Conservation (phyloP, 2,797 vertebrate species). For the Acanthornis magna region DNA sequence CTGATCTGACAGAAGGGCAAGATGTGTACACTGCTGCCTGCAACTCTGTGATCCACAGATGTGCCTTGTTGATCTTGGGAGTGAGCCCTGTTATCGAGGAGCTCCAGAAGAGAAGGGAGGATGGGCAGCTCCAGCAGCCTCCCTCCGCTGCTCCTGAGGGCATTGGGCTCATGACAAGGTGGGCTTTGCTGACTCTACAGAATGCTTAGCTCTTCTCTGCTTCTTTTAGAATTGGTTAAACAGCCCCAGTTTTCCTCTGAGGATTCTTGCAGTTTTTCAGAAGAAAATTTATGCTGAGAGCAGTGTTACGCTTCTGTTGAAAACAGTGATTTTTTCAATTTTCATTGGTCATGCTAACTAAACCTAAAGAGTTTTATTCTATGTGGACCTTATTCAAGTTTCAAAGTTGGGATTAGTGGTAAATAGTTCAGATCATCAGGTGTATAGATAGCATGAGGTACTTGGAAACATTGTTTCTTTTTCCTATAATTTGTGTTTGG, state of each 20-base stretch:
- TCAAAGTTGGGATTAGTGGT: background rate
- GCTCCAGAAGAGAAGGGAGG: slow-evolving; percentile 82
- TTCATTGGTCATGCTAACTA: background rate
- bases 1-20: slow-evolving; percentile 87
- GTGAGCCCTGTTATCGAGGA: slow-evolving; percentile 89
- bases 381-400: background rate
- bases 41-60: slow-evolving; percentile 96
- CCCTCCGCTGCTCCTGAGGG: slow-evolving; percentile 80
- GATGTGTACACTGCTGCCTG: slow-evolving; percentile 96
- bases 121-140: slow-evolving; percentile 76
- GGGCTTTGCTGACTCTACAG: background rate
- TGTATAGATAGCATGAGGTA: background rate
- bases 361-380: background rate
- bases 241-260: background rate
- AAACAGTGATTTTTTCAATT: background rate
- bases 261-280: background rate
- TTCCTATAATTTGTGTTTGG: background rate
- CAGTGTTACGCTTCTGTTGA: background rate
- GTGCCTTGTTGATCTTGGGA: slow-evolving; percentile 89
- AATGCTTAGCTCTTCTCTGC: background rate
- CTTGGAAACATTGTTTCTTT: background rate
- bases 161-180: slow-evolving; percentile 93
- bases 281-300: background rate
- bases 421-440: background rate
- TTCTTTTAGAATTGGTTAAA: background rate